These are phyloP conservation scores for Caradrina kadenii DNA, from an alignment of 2,888 invertebrate genomes.

Conservation along the genomic window DNA sequence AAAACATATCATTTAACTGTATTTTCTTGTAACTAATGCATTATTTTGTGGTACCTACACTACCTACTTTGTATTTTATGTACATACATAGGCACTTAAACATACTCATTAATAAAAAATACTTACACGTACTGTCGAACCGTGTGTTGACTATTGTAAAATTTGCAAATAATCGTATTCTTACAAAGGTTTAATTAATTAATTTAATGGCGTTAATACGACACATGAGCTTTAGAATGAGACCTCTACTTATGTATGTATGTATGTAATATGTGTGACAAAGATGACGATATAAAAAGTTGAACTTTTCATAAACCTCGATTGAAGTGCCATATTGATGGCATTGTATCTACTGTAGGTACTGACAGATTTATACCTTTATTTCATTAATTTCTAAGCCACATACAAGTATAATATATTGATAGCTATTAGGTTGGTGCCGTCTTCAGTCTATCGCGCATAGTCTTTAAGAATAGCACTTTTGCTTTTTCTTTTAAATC, in stretches of 20 bases:
- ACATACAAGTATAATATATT: too few species aligned
- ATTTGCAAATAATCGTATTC: neutral
- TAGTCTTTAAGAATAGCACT: too few species aligned
- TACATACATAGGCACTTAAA: constrained; percentile 9
- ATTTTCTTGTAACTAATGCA: constrained; percentile 67
- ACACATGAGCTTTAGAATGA: neutral
- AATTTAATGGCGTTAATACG: neutral
- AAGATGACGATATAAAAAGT: neutral
- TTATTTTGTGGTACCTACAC: constrained; percentile 39
- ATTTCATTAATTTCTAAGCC: constrained; percentile 3
- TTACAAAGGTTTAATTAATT: constrained; percentile 1
- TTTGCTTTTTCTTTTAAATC: constrained; percentile 1
- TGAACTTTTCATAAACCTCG: neutral
- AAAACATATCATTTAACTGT: constrained; percentile 82
- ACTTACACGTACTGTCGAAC: neutral
- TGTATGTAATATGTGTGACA: neutral
- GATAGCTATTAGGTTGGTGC: neutral
- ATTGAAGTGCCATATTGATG: neutral
- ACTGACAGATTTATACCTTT: neutral
- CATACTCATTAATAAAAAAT: neutral
- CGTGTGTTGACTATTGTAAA: constrained; percentile 1
- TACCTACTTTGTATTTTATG: constrained; percentile 24
- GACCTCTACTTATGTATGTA: neutral
- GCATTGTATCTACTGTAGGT: neutral
- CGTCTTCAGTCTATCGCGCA: too few species aligned